Conservation (phyloP, 2,797 vertebrate genomes). For the Malurus splendens region DNA sequence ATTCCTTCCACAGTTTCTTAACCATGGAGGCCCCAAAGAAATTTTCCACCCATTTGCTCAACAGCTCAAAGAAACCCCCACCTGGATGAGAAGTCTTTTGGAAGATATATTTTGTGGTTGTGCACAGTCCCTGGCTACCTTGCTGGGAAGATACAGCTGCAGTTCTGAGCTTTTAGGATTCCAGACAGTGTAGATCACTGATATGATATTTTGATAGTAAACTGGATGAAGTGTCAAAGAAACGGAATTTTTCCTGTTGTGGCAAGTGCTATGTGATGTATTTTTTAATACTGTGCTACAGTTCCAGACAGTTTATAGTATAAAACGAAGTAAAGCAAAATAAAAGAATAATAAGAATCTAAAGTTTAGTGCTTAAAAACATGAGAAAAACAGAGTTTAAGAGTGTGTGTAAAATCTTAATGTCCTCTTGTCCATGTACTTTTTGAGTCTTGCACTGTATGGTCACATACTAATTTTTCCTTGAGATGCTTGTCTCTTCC, state of each 20-base stretch:
- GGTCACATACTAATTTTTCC: neutral
- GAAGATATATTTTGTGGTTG: neutral
- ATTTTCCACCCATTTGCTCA: neutral
- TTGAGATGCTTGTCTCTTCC: neutral
- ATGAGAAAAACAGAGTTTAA: neutral
- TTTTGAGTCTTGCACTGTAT: neutral
- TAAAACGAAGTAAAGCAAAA: neutral
- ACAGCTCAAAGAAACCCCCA: neutral
- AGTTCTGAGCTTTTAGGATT: neutral
- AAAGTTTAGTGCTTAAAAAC: neutral
- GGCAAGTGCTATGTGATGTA: accelerated
- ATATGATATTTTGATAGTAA: neutral
- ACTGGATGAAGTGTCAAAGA: neutral
- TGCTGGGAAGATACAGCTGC: neutral
- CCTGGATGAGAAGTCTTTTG: neutral
- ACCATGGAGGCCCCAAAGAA: neutral
- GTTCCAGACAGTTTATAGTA: neutral
- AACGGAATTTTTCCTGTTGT: neutral
- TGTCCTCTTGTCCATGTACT: accelerated
- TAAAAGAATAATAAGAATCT: neutral
- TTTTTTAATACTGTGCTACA: neutral
- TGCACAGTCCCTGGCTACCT: neutral
- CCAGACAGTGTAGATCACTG: neutral
- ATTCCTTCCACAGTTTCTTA: neutral
- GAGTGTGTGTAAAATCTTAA: neutral